phyloP scores from a whole-genome alignment of 2,888 invertebrate species.

The Diaphora mendica region DNA sequence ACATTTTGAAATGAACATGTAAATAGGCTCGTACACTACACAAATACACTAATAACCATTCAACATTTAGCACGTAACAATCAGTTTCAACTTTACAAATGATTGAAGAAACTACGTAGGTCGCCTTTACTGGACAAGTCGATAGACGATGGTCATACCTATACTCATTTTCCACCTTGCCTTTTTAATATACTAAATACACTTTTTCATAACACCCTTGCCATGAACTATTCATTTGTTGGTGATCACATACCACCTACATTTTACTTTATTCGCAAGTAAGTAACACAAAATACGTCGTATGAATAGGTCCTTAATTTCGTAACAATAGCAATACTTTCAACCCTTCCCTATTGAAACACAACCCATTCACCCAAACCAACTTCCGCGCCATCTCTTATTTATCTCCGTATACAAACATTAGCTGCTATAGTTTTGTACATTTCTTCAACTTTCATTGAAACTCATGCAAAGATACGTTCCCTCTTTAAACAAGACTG shows the following conservation, averaged over 20 bases:
- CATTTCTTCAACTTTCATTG: constrained; percentile 82
- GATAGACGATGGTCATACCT: not conserved
- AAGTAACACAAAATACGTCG: not conserved
- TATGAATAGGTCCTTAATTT: not conserved
- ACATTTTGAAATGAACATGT: too few relatives aligned
- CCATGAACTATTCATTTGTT: not conserved
- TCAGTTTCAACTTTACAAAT: too few relatives aligned
- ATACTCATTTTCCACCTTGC: not conserved
- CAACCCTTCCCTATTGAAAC: constrained; percentile 17
- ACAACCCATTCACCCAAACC: constrained; percentile 44
- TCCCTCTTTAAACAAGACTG: constrained; percentile 76
- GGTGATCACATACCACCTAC: not conserved
- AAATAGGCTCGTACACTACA: too few relatives aligned
- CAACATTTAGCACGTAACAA: too few relatives aligned
- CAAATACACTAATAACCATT: too few relatives aligned
- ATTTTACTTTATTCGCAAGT: not conserved
- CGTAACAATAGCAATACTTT: constrained; percentile 9
- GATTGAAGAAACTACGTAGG: too few relatives aligned
- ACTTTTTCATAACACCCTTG: not conserved
- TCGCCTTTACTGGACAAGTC: not conserved
- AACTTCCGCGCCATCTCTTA: constrained; percentile 56
- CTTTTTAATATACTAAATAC: not conserved
- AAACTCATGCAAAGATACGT: constrained; percentile 80
- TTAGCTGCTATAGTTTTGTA: constrained; percentile 74
- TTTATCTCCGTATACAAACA: constrained; percentile 72